Evolutionary conservation across 64 coral and sea anemone genomes (phyloP).

Genomic region (Exaiptasia diaphana): DNA sequence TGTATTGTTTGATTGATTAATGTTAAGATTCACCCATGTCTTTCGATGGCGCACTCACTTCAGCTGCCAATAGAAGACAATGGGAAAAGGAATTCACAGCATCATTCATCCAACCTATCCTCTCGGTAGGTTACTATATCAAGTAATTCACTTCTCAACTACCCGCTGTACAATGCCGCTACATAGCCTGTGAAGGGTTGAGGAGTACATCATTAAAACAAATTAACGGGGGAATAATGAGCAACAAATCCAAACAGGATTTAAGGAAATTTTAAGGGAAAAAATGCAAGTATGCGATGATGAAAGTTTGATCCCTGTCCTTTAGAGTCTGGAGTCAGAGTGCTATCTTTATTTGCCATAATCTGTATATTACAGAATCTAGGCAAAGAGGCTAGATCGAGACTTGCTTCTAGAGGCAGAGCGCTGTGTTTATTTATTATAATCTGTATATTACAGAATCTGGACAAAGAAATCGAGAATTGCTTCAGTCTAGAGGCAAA

Average conservation of each 20-base stretch:
- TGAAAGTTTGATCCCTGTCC: not conserved
- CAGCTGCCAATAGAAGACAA: not conserved
- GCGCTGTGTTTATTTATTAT: no score
- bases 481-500: conserved; percentile 4
- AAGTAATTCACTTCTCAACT: no score
- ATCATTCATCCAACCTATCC: not conserved
- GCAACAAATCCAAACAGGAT: no score
- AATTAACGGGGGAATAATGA: no score
- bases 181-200: no score
- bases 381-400: conserved; percentile 6
- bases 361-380: not conserved
- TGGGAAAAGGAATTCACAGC: conserved; percentile 41
- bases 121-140: no score
- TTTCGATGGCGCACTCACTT: not conserved
- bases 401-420: conserved; percentile 5
- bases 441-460: not conserved
- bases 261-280: no score
- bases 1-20: no score
- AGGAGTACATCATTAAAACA: no score
- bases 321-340: not conserved
- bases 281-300: no score
- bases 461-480: conserved; percentile 1
- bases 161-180: no score
- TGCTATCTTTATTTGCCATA: not conserved
- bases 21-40: no score